Conservation (phyloP, 2,113 vertebrate genomes). For the Nettapus auritus region DNA sequence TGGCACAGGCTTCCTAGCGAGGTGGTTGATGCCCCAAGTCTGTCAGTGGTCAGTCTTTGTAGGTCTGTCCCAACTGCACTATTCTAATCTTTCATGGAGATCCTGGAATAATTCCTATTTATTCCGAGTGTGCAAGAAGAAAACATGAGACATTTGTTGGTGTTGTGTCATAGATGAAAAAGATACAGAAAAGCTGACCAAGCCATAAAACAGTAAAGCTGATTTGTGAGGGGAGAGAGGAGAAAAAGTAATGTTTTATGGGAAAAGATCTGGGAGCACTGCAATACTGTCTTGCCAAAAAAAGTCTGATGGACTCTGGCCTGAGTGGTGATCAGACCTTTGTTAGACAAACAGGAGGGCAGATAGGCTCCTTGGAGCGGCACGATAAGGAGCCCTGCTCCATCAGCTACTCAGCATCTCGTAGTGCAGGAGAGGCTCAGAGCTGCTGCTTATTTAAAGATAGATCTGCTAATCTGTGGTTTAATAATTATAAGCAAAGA, state of each 20-base stretch:
- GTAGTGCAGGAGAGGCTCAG: neutral
- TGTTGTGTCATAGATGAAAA: neutral
- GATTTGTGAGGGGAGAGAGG: neutral
- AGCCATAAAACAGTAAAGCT: neutral
- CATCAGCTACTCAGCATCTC: neutral
- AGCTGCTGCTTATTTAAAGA: neutral
- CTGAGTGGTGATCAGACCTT: neutral
- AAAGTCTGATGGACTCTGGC: neutral
- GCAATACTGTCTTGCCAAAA: neutral
- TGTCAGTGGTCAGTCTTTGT: neutral
- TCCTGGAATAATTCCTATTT: neutral
- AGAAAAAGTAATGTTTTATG: neutral
- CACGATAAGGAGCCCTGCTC: neutral
- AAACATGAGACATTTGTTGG: neutral
- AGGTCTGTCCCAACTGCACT: neutral
- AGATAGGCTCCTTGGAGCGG: neutral
- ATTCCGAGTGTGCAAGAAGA: neutral
- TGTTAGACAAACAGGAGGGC: neutral
- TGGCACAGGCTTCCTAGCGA: neutral
- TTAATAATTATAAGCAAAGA: constrained; percentile 61
- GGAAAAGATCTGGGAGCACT: neutral
- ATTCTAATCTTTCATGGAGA: neutral
- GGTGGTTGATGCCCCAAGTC: neutral
- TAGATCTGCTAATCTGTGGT: constrained; percentile 25
- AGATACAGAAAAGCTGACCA: neutral